Evolutionary conservation across 2,797 vertebrate genomes (phyloP), one percentile per base, ranked within the genome.

Genomic region (Lutjanus campechanus): DNA sequence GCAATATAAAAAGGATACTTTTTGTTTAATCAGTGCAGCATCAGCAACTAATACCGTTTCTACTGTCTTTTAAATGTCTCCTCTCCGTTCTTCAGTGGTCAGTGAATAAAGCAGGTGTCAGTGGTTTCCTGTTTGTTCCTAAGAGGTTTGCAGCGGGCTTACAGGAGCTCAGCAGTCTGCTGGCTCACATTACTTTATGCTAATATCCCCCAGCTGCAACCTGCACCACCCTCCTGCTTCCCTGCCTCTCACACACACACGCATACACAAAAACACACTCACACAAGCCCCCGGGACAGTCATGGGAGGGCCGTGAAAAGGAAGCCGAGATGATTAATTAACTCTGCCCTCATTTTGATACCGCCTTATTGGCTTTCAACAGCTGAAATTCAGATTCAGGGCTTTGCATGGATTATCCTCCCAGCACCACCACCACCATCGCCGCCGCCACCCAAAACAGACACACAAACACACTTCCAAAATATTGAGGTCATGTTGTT

Each of bases 241-340:
- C 63, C 73, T 61, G 69, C 73, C 69, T 71, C 70, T 65, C 54
- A 55, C 40, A 49, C 62, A 65, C n/a, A 47, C 51, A 62, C 47
- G n/a, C 40, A 22, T 22, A 72, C 49, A 46, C 76, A 70, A 19
- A 61, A 51, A 75, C 50, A 61, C 78, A 71, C 79, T 44, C 79
- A 1, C 81, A 86, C 49, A 65, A 66, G 86, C 93, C 93, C 93
- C 77, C 80, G 91, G 92, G 92, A 90, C 88, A 91, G 82, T 89
- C 83, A 72, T 69, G 85, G 91, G 90, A 87, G 86, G 89, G 89
- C 84, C 60, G 22, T 83, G 85, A 91, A 92, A 90, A 92, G 91
- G 92, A 93, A 94, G 89, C 87, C 8, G 88, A 85, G 90, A 94
- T 94, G 92, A 95, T 95, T 93, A 95, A 94, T 95, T 94, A 93